Conservation (phyloP, 2,113 vertebrate genomes). For the Pelecanoides urinatrix region DNA sequence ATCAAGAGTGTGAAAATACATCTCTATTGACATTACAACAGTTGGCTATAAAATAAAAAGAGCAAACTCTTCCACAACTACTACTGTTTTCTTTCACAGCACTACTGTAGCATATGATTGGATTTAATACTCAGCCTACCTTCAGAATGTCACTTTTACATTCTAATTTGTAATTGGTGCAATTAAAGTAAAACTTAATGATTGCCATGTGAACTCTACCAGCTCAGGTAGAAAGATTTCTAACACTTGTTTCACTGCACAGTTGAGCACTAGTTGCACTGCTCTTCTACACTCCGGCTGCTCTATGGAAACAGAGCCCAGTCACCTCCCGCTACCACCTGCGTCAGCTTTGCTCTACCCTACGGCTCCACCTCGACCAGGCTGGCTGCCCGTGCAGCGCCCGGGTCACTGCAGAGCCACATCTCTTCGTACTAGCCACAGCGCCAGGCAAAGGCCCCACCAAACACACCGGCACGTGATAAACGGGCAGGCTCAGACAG, state of each 20-base stretch:
- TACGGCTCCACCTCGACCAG: accelerated
- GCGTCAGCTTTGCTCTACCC: neutral
- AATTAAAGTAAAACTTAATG: neutral
- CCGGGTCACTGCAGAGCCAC: neutral
- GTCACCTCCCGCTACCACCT: neutral
- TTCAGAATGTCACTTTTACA: neutral
- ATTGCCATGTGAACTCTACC: neutral
- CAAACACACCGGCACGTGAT: neutral
- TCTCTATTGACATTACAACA: neutral
- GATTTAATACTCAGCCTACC: neutral
- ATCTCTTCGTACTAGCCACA: neutral
- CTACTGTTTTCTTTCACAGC: neutral
- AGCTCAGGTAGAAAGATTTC: neutral
- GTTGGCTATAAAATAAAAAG: neutral
- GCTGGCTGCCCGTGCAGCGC: accelerated
- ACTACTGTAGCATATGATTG: neutral
- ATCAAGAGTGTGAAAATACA: conserved; percentile 1
- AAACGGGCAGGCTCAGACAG: neutral
- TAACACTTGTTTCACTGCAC: neutral
- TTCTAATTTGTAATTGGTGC: neutral
- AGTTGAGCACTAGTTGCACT: neutral
- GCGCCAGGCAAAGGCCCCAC: neutral
- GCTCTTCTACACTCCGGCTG: neutral
- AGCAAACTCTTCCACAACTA: neutral
- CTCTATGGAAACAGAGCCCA: neutral